phyloP scores from a whole-genome alignment of 2,888 invertebrate species.

The Torymus aiolomorphi region DNA sequence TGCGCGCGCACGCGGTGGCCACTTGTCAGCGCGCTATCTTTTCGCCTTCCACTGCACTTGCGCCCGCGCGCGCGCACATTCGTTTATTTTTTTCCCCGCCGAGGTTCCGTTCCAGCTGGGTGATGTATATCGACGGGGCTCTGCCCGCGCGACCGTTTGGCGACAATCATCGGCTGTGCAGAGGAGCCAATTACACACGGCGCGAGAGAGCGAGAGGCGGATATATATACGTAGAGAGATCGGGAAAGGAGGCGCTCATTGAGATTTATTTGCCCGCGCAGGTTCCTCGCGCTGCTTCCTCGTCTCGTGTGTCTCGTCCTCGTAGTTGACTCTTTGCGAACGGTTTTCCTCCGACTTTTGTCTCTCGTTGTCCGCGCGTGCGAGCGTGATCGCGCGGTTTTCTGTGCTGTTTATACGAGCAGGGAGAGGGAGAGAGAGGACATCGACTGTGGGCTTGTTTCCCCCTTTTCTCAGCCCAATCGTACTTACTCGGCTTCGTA shows the following conservation, averaged over 20 bases:
- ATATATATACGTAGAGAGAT: constrained; percentile 46
- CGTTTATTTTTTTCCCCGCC: constrained; percentile 23
- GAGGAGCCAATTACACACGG: constrained; percentile 70
- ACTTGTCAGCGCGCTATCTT: constrained; percentile 14
- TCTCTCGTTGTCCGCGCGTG: too few relatives aligned
- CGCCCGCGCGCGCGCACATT: constrained; percentile 40
- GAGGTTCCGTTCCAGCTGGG: constrained; percentile 23
- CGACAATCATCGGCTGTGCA: constrained; percentile 69
- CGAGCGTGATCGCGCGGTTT: too few relatives aligned
- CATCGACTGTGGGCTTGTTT: constrained; percentile 33
- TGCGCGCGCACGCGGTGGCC: background rate
- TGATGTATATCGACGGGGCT: constrained; percentile 69
- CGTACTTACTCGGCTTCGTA: constrained; percentile 39
- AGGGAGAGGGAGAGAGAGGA: background rate
- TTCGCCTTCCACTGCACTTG: background rate
- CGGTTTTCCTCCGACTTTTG: background rate
- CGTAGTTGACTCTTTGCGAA: background rate
- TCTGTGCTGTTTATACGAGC: too few relatives aligned
- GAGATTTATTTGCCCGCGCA: constrained; percentile 66
- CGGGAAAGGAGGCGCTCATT: constrained; percentile 58
- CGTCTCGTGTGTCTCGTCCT: background rate
- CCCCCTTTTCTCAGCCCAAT: background rate
- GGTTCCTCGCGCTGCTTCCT: background rate
- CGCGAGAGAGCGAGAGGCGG: constrained; percentile 41
- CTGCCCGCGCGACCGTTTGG: constrained; percentile 57